Percentiles rank a stretch among this genome's conserved stretches.
Evolutionary conservation across 2,797 vertebrate genomes (phyloP).

Genomic region (Kryptopterus vitreolus): DNA sequence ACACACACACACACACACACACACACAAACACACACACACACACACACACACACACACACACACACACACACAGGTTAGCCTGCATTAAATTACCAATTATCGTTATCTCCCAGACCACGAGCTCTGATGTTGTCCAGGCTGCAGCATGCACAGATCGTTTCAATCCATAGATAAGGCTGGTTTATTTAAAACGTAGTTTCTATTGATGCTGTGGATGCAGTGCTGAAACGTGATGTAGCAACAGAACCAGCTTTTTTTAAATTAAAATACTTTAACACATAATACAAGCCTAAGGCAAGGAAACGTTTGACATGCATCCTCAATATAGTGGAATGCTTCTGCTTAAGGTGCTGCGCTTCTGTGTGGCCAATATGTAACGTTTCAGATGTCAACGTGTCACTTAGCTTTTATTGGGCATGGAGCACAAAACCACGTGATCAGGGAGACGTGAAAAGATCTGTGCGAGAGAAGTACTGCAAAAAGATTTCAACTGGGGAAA

Average conservation of each 20-base stretch:
- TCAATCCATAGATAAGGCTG: constrained; percentile 22
- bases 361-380: constrained; percentile 34
- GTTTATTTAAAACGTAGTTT: constrained; percentile 40
- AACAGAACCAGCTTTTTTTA: constrained; percentile 32
- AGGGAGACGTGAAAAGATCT: constrained; percentile 25
- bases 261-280: background rate
- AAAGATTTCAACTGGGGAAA: constrained; percentile 42
- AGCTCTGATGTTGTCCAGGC: constrained; percentile 41
- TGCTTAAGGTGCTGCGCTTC: constrained; percentile 29
- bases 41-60: constrained; percentile 46
- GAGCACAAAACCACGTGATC: constrained; percentile 37
- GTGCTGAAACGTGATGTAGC: constrained; percentile 19
- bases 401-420: constrained; percentile 44
- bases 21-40: constrained; percentile 45
- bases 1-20: constrained; percentile 46
- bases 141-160: constrained; percentile 33
- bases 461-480: constrained; percentile 42
- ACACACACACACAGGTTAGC: constrained; percentile 28
- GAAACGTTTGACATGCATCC: constrained; percentile 22
- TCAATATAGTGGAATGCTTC: constrained; percentile 10
- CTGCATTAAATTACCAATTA: constrained; percentile 50
- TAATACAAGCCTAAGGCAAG: background rate
- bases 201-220: constrained; percentile 39
- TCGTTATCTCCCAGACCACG: constrained; percentile 26
- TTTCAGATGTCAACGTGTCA: constrained; percentile 45